phyloP scores from a whole-genome alignment of 2,113 vertebrate species.

The Clarias gariepinus region DNA sequence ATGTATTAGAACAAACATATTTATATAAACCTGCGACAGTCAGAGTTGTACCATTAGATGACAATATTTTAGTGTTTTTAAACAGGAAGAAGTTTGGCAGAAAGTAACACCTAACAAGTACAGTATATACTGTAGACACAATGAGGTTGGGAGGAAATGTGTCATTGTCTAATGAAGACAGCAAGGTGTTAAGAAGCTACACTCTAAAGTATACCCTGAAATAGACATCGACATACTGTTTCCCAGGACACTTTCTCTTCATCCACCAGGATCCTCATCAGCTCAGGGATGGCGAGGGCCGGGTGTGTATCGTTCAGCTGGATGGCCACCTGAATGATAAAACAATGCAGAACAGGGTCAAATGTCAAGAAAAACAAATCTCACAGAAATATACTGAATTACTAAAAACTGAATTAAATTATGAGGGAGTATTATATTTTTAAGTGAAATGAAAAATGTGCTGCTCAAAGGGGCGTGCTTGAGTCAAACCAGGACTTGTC shows the following conservation, averaged over 20 bases:
- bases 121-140: no score
- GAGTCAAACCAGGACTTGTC: no score
- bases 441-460: not conserved
- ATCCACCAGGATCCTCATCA: constrained; percentile 88
- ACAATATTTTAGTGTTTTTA: no score
- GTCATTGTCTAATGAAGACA: no score
- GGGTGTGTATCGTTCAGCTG: constrained; percentile 94
- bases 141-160: no score
- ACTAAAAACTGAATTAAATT: not conserved
- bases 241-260: constrained; percentile 83
- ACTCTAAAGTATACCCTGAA: not conserved
- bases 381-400: not conserved
- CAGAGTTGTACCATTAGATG: not conserved
- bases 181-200: no score
- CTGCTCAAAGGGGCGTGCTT: not conserved
- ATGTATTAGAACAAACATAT: not conserved
- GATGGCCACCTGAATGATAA: constrained; percentile 80
- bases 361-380: not conserved
- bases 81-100: no score
- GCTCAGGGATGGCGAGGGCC: constrained; percentile 87
- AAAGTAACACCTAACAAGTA: no score
- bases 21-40: not conserved
- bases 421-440: not conserved
- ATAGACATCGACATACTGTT: constrained; percentile 62
- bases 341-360: not conserved